These are phyloP conservation scores for Scolopax rusticola DNA, from an alignment of 2,797 vertebrate genomes.

Conservation along the genomic window DNA sequence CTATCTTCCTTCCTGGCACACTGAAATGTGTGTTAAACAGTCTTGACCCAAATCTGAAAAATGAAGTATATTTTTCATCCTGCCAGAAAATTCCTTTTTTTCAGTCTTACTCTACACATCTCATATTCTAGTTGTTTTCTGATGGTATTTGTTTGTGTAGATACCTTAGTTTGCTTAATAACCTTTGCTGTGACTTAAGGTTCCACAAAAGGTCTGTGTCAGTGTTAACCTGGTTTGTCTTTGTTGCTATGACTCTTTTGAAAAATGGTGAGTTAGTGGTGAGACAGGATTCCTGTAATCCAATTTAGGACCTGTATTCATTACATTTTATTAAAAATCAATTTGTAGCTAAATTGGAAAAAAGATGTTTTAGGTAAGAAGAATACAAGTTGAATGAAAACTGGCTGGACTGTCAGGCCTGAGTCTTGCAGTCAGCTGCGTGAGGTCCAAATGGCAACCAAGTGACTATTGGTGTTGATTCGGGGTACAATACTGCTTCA, in stretches of 20 bases:
- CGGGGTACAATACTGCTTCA: neutral
- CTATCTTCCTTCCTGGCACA: neutral
- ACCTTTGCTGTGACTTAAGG: neutral
- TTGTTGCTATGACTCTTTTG: neutral
- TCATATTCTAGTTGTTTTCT: neutral
- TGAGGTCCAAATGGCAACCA: neutral
- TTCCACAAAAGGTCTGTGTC: neutral
- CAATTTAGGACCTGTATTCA: neutral
- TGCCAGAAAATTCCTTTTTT: neutral
- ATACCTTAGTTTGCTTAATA: neutral
- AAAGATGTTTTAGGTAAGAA: neutral
- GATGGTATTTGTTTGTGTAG: neutral
- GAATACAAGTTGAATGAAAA: neutral
- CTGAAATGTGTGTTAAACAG: neutral
- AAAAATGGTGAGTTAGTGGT: neutral
- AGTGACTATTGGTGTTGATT: neutral
- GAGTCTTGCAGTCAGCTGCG: rapidly evolving
- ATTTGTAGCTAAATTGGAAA: neutral
- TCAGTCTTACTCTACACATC: neutral
- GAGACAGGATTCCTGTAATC: neutral
- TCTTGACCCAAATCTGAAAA: neutral
- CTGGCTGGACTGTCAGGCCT: neutral
- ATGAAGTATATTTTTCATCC: neutral
- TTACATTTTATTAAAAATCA: neutral
- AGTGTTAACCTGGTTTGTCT: neutral